Base-by-base conservation (phyloP, 1,140 invertebrate genomes). In the Planococcus citri region DNA sequence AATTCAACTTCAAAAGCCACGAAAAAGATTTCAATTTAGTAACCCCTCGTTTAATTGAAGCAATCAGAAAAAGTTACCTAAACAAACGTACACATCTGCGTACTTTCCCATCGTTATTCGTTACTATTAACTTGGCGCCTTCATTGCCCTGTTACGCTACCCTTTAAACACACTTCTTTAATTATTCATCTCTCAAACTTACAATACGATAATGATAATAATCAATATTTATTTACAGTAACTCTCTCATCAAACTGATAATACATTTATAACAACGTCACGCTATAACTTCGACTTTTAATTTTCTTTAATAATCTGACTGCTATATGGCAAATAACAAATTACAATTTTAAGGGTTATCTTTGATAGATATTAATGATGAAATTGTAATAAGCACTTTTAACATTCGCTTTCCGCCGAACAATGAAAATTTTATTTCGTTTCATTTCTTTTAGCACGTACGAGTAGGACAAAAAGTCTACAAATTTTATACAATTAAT, bases 141-240 rank as follows among this genome's bases (percentile, higher is more conserved):
- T 64, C 60, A 64, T 64, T 64, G 25, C 60, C 60, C 60, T 64
- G 60, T 64, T 64, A 64, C 60, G 60, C 60, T 64, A 64, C 60
- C 60, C 60, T 64, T 64, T 64, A 64, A 64, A 64, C 60, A 64
- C 60, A 64, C 25, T 64, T 64, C 60, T 64, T 64, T 64, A 64
- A 64, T 64, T 64, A 64, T 64, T 64, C 60, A 64, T 20, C 60
- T 64, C 25, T 22, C 20, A 22, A 25, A 64, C 10, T 64, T 64
- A 64, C 60, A 64, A 64, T 64, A 64, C 60, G 60, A 64, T 64
- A 64, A 64, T 64, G 60, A 64, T 27, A 27, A 64, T 64, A 64
- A 64, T 64, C 60, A 64, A 64, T 64, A 64, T 64, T 64, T 64
- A 64, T 64, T 64, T 64, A 64, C 60, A 24, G 21, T 64, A 64